These are phyloP conservation scores for Sarcoramphus papa DNA, from an alignment of 2,797 vertebrate species.

Conservation along the genomic window DNA sequence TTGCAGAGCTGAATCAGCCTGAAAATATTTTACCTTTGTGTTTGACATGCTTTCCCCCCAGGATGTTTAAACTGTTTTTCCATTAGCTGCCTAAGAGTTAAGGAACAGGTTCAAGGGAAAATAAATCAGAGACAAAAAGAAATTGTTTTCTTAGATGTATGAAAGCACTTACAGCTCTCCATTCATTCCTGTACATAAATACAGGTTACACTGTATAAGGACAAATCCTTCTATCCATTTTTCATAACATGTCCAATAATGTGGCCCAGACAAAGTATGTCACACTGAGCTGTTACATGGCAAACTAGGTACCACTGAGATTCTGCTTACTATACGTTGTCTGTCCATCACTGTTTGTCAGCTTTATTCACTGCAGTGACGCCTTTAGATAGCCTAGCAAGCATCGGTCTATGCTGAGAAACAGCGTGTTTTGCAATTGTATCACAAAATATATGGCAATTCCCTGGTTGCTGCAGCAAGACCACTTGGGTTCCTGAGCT, in stretches of 20 bases:
- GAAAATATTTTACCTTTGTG: slow-evolving; percentile 36
- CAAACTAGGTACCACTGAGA: background rate
- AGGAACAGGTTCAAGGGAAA: slow-evolving; percentile 1
- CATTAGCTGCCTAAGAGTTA: slow-evolving; percentile 1
- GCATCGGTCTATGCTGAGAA: background rate
- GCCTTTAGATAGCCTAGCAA: background rate
- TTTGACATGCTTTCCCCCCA: background rate
- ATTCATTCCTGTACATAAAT: background rate
- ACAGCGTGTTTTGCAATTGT: background rate
- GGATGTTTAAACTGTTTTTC: slow-evolving; percentile 45
- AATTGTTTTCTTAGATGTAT: background rate
- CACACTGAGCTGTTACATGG: background rate
- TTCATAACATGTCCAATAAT: background rate
- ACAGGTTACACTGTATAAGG: background rate
- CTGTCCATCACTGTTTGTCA: background rate
- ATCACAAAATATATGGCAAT: background rate
- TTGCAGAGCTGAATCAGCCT: background rate
- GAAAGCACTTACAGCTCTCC: background rate
- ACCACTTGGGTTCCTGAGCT: background rate
- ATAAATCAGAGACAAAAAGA: slow-evolving; percentile 21
- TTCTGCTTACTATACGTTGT: background rate
- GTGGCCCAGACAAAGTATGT: background rate
- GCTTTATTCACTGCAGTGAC: background rate
- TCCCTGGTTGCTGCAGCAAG: background rate
- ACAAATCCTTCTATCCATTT: background rate